Evolutionary conservation across 2,113 vertebrate genomes (phyloP).

Genomic region (Syngnathus typhle): DNA sequence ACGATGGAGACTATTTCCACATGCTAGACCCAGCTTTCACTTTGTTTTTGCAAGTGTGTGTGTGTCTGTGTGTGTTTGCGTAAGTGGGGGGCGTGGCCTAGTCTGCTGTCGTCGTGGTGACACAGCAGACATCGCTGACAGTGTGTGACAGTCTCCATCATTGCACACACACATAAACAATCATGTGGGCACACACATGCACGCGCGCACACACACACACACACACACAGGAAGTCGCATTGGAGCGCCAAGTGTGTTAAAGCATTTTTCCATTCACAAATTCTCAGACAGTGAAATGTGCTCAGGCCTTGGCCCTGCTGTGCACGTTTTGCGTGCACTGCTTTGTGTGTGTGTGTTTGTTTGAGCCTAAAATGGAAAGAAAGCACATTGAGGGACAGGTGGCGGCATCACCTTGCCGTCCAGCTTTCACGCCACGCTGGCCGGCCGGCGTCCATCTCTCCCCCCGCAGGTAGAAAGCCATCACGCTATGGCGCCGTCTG

Average conservation of each 20-base stretch:
- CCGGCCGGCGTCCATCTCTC: constrained; percentile 12
- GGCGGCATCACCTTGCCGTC: constrained; percentile 49
- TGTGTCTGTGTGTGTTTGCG: constrained; percentile 12
- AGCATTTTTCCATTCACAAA: constrained; percentile 72
- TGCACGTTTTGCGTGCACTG: neutral
- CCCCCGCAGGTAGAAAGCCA: constrained; percentile 57
- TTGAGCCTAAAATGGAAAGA: neutral
- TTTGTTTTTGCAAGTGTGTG: constrained; percentile 14
- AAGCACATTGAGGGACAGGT: constrained; percentile 38
- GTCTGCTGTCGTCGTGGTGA: constrained; percentile 44
- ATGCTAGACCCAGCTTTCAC: too few species aligned
- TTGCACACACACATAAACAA: neutral
- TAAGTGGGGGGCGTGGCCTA: constrained; percentile 38
- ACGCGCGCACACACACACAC: constrained; percentile 13
- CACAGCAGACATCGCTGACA: constrained; percentile 50
- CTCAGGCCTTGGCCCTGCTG: constrained; percentile 27
- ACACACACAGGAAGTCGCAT: constrained; percentile 38
- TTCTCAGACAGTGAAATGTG: constrained; percentile 65
- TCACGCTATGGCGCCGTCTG: constrained; percentile 61
- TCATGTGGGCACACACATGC: constrained; percentile 9
- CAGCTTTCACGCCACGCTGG: constrained; percentile 34
- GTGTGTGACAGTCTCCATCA: constrained; percentile 18
- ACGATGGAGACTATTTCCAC: too few species aligned
- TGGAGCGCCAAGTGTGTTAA: constrained; percentile 51
- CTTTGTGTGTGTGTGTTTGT: neutral